Conservation (phyloP, 2,888 invertebrate genomes). For the Chirona hameri region DNA sequence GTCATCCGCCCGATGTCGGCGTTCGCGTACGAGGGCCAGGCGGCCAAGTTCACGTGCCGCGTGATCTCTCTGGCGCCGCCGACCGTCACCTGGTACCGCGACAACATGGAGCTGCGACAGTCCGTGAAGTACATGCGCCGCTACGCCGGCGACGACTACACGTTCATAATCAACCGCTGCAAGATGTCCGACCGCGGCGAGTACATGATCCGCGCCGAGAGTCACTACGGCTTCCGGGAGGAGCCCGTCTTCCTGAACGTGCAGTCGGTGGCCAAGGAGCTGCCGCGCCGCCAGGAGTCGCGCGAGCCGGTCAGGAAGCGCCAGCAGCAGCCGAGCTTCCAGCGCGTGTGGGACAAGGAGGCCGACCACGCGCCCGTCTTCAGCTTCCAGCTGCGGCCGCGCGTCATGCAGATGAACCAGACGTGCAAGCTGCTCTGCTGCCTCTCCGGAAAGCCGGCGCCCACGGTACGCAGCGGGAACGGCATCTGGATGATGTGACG, state of each 20-base stretch:
- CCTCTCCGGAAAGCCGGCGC: constrained; percentile 89
- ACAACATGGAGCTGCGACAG: constrained; percentile 87
- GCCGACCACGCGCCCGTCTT: constrained; percentile 91
- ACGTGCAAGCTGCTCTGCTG: constrained; percentile 98
- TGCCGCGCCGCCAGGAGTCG: constrained; percentile 64
- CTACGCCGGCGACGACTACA: constrained; percentile 92
- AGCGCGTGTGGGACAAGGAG: constrained; percentile 74
- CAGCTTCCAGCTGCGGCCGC: constrained; percentile 96
- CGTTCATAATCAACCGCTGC: constrained; percentile 94
- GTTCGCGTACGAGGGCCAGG: constrained; percentile 95
- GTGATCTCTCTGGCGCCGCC: constrained; percentile 92
- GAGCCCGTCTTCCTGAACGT: constrained; percentile 96
- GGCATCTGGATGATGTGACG: no score
- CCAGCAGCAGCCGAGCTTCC: constrained; percentile 71
- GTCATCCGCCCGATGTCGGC: constrained; percentile 94
- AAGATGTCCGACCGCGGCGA: constrained; percentile 95
- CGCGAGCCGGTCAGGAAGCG: constrained; percentile 66
- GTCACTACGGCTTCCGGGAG: constrained; percentile 91
- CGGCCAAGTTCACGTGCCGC: constrained; percentile 94
- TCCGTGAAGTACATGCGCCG: constrained; percentile 99
- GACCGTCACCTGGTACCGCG: constrained; percentile 92
- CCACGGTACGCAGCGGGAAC: constrained; percentile 63
- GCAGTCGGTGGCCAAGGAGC: constrained; percentile 73
- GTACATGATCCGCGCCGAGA: constrained; percentile 93
- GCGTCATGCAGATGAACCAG: constrained; percentile 93